These are phyloP conservation scores for Leptosomus discolor DNA, from an alignment of 2,113 vertebrate species.

Conservation along the genomic window DNA sequence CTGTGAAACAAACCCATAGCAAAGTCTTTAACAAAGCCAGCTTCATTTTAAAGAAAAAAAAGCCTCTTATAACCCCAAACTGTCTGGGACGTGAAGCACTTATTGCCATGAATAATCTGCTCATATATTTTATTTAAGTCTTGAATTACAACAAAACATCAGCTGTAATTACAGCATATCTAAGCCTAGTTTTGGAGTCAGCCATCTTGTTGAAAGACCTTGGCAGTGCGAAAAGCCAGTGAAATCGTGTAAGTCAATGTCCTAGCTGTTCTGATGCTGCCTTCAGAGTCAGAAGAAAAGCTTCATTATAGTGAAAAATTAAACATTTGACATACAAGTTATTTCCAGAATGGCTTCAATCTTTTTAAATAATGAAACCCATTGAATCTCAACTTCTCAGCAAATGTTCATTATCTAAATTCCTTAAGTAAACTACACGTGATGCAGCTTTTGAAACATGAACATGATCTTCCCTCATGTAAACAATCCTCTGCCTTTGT, in stretches of 20 bases:
- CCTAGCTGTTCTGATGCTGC: slow-evolving; percentile 25
- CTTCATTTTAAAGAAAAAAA: slow-evolving; percentile 2
- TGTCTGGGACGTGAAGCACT: neutral
- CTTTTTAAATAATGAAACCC: slow-evolving; percentile 47
- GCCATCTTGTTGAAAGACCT: slow-evolving; percentile 60
- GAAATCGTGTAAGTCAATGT: slow-evolving; percentile 45
- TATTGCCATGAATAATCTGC: neutral
- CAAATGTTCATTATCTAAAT: slow-evolving; percentile 54
- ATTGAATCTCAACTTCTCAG: slow-evolving; percentile 39
- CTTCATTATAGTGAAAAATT: slow-evolving; percentile 51
- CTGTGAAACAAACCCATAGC: neutral
- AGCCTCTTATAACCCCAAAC: neutral
- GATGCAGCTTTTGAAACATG: slow-evolving; percentile 50
- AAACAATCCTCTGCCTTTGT: slow-evolving; percentile 57
- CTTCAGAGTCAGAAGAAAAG: slow-evolving; percentile 24
- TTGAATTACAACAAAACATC: slow-evolving; percentile 41
- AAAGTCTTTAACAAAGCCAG: neutral
- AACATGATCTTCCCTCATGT: slow-evolving; percentile 36
- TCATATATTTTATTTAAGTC: slow-evolving; percentile 45
- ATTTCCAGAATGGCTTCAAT: slow-evolving; percentile 23
- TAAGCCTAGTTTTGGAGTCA: slow-evolving; percentile 36
- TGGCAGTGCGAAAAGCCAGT: slow-evolving; percentile 6
- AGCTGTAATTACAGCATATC: slow-evolving; percentile 52
- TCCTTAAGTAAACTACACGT: slow-evolving; percentile 55
- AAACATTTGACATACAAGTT: slow-evolving; percentile 38